Conservation (phyloP, 2,113 vertebrate genomes). For the Malurus cyaneus region DNA sequence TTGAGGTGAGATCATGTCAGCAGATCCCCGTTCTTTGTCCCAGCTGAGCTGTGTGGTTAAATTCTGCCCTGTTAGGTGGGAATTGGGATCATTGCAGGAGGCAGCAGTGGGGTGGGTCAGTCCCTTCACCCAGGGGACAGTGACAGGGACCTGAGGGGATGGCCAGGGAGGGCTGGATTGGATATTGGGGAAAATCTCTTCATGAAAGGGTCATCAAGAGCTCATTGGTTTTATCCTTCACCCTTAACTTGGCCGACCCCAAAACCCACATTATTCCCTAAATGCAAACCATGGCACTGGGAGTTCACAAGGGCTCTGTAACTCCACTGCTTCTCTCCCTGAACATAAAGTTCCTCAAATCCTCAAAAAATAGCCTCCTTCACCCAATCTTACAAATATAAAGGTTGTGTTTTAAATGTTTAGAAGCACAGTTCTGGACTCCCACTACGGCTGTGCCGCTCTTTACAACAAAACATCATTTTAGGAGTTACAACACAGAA, state of each 20-base stretch:
- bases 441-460: neutral
- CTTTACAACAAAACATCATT: neutral
- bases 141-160: neutral
- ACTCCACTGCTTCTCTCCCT: neutral
- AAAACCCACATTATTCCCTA: neutral
- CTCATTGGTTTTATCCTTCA: neutral
- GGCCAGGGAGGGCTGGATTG: neutral
- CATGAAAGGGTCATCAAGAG: neutral
- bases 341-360: neutral
- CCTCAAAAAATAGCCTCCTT: neutral
- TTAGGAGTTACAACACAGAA: neutral
- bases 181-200: neutral
- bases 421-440: neutral
- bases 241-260: neutral
- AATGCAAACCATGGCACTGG: fast-evolving
- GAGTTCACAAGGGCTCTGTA: neutral
- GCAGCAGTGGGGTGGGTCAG: fast-evolving
- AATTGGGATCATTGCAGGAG: neutral
- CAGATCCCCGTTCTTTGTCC: neutral
- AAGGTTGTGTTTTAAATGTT: fast-evolving
- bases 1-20: neutral
- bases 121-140: neutral
- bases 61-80: neutral
- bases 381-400: too few relatives aligned
- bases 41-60: neutral